Conservation (phyloP, 2,888 invertebrate genomes). For the Mythimna loreyi region DNA sequence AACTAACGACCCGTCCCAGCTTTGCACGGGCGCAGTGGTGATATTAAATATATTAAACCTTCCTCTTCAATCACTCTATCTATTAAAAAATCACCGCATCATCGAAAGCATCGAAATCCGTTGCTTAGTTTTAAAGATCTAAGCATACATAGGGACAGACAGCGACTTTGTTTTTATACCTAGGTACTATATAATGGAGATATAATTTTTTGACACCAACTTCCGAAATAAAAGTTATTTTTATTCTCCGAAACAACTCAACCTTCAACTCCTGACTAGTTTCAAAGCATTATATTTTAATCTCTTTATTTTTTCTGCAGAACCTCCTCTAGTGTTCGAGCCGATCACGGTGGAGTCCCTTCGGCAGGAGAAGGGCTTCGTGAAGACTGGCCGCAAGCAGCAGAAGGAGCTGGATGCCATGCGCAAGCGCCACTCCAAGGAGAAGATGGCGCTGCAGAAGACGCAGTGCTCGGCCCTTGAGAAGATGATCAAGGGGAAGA, state of each 20-base stretch:
- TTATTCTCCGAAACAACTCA: too few species aligned
- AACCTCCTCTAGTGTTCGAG: slow-evolving; percentile 95
- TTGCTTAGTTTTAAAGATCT: too few species aligned
- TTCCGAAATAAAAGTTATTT: not conserved
- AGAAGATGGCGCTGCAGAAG: slow-evolving; percentile 97
- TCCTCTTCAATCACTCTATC: too few species aligned
- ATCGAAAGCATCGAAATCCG: too few species aligned
- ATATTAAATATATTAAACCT: too few species aligned
- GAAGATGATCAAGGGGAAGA: slow-evolving; percentile 98
- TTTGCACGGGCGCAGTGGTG: too few species aligned
- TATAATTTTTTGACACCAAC: not conserved
- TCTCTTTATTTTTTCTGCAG: slow-evolving; percentile 72
- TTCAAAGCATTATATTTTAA: not conserved
- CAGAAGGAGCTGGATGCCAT: slow-evolving; percentile 98
- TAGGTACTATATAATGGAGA: too few species aligned
- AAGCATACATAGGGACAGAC: too few species aligned
- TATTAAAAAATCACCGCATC: too few species aligned
- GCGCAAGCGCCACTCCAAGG: slow-evolving; percentile 98
- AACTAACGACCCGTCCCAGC: too few species aligned
- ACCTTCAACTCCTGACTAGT: not conserved
- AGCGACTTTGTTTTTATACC: too few species aligned
- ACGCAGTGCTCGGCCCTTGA: slow-evolving; percentile 97
- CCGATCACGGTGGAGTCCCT: slow-evolving; percentile 97
- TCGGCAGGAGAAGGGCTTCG: slow-evolving; percentile 96
- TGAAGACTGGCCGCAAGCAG: slow-evolving; percentile 98